phyloP scores from a whole-genome alignment of 2,888 invertebrate species.

The Syrista parreyssii region DNA sequence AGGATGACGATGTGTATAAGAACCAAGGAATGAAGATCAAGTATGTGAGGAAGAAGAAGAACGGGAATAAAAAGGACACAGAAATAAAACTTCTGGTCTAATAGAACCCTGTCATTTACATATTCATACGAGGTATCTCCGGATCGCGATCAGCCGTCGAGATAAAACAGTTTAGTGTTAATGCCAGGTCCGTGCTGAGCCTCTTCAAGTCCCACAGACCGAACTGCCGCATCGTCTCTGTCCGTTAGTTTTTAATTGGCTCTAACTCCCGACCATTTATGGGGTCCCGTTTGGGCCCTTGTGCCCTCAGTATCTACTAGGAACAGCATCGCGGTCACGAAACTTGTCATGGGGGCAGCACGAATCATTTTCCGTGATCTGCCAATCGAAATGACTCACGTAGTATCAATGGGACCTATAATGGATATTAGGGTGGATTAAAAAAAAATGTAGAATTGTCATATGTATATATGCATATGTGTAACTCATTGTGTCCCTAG shows the following conservation, averaged over 20 bases:
- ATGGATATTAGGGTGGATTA: too few relatives aligned
- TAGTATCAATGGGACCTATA: too few relatives aligned
- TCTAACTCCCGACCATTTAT: slow-evolving; percentile 1
- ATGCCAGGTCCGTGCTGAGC: slow-evolving; percentile 6
- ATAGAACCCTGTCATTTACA: slow-evolving; percentile 17
- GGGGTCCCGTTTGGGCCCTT: not conserved
- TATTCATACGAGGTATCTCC: slow-evolving; percentile 16
- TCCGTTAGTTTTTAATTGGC: slow-evolving; percentile 21
- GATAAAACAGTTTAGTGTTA: slow-evolving; percentile 18
- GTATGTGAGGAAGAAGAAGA: slow-evolving; percentile 13
- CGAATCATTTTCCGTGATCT: too few relatives aligned
- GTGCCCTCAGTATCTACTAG: too few relatives aligned
- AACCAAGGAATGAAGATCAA: not conserved
- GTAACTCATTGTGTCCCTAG: too few relatives aligned
- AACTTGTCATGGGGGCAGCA: too few relatives aligned
- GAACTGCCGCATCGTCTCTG: not conserved
- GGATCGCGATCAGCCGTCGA: slow-evolving; percentile 9
- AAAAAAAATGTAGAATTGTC: too few relatives aligned
- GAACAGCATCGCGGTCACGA: too few relatives aligned
- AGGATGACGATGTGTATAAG: too few relatives aligned
- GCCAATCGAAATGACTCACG: too few relatives aligned
- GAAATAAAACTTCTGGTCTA: not conserved
- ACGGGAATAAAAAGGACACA: slow-evolving; percentile 11
- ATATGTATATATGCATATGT: too few relatives aligned
- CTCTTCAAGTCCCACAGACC: not conserved